phyloP scores from a whole-genome alignment of 2,888 invertebrate species.

The Polymixis lichenea region DNA sequence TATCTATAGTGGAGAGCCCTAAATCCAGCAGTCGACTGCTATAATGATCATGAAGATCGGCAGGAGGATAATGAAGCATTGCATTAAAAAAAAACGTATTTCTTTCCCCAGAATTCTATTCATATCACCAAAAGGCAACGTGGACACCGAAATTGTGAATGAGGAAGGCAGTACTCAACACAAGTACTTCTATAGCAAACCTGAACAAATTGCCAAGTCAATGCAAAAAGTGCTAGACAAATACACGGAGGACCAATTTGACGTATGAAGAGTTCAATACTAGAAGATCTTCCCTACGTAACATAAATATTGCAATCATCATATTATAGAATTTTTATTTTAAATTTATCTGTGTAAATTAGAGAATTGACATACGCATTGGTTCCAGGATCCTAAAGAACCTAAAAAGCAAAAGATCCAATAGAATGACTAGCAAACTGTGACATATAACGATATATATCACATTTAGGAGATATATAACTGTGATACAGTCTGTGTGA shows the following conservation, averaged over 20 bases:
- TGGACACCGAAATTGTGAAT: conserved; percentile 90
- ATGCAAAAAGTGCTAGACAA: conserved; percentile 87
- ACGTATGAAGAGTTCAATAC: conserved; percentile 73
- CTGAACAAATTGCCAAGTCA: conserved; percentile 87
- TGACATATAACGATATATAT: conserved; percentile 25
- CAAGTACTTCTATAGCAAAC: conserved; percentile 90
- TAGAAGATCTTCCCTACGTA: conserved; percentile 20
- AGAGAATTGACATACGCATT: conserved; percentile 58
- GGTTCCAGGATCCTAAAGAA: conserved; percentile 59
- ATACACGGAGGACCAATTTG: conserved; percentile 79
- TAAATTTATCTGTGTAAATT: conserved; percentile 16
- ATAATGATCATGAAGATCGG: not conserved
- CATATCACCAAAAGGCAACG: conserved; percentile 89
- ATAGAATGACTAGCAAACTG: conserved; percentile 34
- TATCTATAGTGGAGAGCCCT: not conserved
- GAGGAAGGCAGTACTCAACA: conserved; percentile 90
- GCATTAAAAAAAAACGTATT: not conserved
- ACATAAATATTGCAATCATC: not conserved
- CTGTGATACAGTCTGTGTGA: conserved; percentile 13
- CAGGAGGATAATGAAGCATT: not conserved
- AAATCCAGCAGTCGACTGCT: not conserved
- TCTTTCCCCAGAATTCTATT: conserved; percentile 90
- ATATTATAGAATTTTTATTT: not conserved
- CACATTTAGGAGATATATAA: no score
- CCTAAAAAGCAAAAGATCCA: not conserved